Base-by-base conservation (phyloP, 2,888 invertebrate species). In the Oxytorus armatus region DNA sequence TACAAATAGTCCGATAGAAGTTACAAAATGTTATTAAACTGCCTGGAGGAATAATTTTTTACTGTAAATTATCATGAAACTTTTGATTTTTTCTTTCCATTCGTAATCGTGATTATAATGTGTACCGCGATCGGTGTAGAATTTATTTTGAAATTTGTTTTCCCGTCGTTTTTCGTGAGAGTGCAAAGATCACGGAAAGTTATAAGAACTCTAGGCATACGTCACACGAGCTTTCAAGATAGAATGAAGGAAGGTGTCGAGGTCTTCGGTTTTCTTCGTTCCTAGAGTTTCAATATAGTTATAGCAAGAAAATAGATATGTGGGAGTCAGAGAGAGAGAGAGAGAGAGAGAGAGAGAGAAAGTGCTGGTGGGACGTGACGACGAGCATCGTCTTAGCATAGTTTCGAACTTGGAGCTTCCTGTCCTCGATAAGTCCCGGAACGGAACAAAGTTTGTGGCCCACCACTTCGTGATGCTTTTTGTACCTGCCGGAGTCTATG, bases 341-440 rank as follows among this genome's bases (percentile, higher is more conserved):
- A 42, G 55, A 53, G 44, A 16, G 14, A 47, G 36, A 33, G 11
- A 16, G 25, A 55, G 16, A 29, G 42, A 55, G 55, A 29, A 18
- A n/a, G n/a, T n/a, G n/a, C n/a, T n/a, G n/a, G n/a, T 23, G 55
- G 39, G 69, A 39, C 49, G 59, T 25, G 61, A 66, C 47, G 61
- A 55, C 25, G 61, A 10, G 47, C 53, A 29, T 65, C 77, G 77
- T 74, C 78, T 81, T 78, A 77, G 59, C 75, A 81, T 81, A 78
- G 78, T 78, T 81, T 72, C 33, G 8, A 72, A 72, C 65, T 53
- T 14, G 25, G 29, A 57, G 53, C 23, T 47, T 59, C 29, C 57
- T 33, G 39, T 55, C 65, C 18, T 69, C 75, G 70, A 81, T 72
- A 79, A 81, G 81, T 81, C 75, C 55, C 59, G 57, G 51, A 55